Percentiles rank a stretch among this genome's conserved stretches.
phyloP scores from a whole-genome alignment of 2,888 invertebrate genomes.

The Odontocerum albicorne region DNA sequence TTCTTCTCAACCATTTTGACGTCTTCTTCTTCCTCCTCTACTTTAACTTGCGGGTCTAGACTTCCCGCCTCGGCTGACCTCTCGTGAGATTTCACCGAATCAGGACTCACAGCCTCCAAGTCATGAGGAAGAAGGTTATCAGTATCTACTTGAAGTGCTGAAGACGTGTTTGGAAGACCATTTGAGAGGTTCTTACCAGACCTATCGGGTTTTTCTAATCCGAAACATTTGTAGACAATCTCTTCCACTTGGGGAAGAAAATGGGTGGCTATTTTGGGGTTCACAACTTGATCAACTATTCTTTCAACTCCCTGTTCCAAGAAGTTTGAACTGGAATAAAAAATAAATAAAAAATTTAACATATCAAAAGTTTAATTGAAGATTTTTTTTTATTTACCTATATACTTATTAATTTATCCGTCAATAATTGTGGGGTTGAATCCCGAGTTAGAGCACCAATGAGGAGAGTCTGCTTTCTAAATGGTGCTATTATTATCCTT shows the following conservation, averaged over 20 bases:
- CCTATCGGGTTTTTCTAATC: constrained; percentile 71
- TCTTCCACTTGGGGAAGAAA: constrained; percentile 91
- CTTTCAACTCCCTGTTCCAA: constrained; percentile 90
- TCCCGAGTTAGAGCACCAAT: too few species aligned
- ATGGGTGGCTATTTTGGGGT: constrained; percentile 85
- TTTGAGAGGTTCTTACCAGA: constrained; percentile 42
- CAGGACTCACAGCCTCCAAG: constrained; percentile 80
- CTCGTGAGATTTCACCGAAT: constrained; percentile 67
- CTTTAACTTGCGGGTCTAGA: background rate
- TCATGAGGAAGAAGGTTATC: constrained; percentile 71
- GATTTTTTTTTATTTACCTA: too few species aligned
- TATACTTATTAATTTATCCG: too few species aligned
- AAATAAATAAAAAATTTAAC: too few species aligned
- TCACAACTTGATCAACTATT: constrained; percentile 94
- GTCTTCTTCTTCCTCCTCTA: background rate
- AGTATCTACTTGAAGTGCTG: constrained; percentile 46
- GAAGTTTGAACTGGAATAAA: constrained; percentile 73
- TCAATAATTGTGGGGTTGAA: too few species aligned
- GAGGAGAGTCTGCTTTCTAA: too few species aligned
- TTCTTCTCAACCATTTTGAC: constrained; percentile 39
- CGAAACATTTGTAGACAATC: constrained; percentile 83
- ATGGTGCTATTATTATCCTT: too few species aligned
- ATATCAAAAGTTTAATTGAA: too few species aligned
- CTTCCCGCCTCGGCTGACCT: constrained; percentile 1
- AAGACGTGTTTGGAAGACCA: constrained; percentile 39